Evolutionary conservation across 2,113 vertebrate genomes (phyloP), one percentile per base, ranked within the genome.

Genomic region (Pelvicachromis taeniatus): DNA sequence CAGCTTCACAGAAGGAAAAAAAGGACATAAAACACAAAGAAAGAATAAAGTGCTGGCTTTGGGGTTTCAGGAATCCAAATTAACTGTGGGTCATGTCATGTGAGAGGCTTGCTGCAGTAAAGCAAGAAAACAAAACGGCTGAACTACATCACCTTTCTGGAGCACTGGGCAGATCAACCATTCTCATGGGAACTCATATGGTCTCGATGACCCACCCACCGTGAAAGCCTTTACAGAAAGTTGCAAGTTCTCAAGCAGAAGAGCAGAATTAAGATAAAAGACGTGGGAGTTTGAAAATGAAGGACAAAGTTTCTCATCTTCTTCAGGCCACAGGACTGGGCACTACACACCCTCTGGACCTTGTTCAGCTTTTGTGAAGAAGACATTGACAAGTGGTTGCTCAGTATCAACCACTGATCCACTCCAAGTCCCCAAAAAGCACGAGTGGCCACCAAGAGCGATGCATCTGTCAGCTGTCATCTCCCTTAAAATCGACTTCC

Each of bases 1-100:
- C 79, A 79, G 80, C 81, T 90, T 81, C 79, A 85, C 31, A 77
- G 80, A 86, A 87, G 89, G 88, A 84, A 89, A 65, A 40, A 88
- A 91, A 61, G 82, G 61, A 90, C 82, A 90, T 91, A 89, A 93
- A 94, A 91, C 87, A 89, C 90, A 92, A 91, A 87, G 89, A 84
- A 85, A 87, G 85, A 91, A 93, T 82, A 83, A 91, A 91, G 84
- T 85, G 65, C 86, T 88, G 83, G 87, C 81, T 87, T 88, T 85
- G 48, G 75, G 73, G 68, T 81, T 89, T 87, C 40, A 86, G 88
- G 88, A 92, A 90, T 94, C 85, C 90, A 94, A 93, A 95, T 95
- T 94, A 95, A 94, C 89, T 89, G 80, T 82, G 94, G 92, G 92
- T 94, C 91, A 94, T 85, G 89, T 95, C 89, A 89, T 87, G 84